Conservation (phyloP, 2,797 vertebrate species). For the Natrix natrix region DNA sequence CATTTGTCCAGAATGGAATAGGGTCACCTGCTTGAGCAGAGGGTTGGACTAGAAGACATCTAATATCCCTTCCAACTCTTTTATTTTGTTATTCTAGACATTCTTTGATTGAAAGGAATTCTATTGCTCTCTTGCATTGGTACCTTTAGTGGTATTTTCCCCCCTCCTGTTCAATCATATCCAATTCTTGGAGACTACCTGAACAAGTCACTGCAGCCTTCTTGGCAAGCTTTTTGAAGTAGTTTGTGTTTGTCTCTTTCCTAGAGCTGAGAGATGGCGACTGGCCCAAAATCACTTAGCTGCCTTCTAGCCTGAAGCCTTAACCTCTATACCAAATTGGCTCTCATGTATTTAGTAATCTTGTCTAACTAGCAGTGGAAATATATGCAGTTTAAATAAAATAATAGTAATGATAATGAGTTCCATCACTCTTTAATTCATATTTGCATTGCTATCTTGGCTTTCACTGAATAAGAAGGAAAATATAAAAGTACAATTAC, state of each 20-base stretch:
- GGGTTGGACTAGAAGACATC: neutral
- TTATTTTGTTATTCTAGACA: neutral
- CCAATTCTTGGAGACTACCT: neutral
- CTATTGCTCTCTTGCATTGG: neutral
- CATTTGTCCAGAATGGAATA: neutral
- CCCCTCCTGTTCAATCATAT: neutral
- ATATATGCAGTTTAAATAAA: neutral
- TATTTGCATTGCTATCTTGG: neutral
- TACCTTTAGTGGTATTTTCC: neutral
- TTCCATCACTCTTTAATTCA: neutral
- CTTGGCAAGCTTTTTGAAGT: neutral
- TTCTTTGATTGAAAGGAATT: neutral
- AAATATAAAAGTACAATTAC: conserved; percentile 9
- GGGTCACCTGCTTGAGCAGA: neutral
- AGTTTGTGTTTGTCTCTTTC: neutral
- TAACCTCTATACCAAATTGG: neutral
- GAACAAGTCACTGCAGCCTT: neutral
- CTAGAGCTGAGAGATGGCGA: neutral
- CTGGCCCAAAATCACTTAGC: neutral
- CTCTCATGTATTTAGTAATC: neutral
- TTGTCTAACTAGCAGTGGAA: neutral
- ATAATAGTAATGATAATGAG: neutral
- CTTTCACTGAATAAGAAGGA: neutral
- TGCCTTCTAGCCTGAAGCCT: neutral
- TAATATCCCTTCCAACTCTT: neutral